phyloP scores from a whole-genome alignment of 2,888 invertebrate genomes.

The Helleia helle region DNA sequence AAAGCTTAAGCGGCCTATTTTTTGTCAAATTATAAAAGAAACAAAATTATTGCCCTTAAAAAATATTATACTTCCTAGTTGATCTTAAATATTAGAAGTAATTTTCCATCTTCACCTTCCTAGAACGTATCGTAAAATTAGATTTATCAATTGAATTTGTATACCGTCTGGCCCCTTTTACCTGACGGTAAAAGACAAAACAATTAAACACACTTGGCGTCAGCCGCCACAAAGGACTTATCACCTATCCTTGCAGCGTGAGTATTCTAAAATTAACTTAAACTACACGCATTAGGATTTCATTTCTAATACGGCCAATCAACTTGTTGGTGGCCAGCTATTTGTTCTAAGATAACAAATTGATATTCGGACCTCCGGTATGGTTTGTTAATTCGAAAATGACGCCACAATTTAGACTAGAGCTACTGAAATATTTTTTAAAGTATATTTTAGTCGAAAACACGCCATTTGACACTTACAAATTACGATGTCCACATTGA shows the following conservation, averaged over 20 bases:
- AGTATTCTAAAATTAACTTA: conserved; percentile 24
- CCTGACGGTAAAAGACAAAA: conserved; percentile 45
- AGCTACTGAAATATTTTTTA: too few species aligned
- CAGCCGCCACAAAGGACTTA: conserved; percentile 62
- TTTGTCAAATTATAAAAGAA: too few species aligned
- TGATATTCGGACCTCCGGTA: conserved; percentile 31
- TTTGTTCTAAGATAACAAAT: conserved; percentile 66
- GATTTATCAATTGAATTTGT: not conserved
- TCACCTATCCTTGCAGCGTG: conserved; percentile 44
- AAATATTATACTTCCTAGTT: too few species aligned
- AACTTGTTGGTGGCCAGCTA: conserved; percentile 54
- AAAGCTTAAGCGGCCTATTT: too few species aligned
- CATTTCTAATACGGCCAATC: conserved; percentile 22
- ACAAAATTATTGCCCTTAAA: too few species aligned
- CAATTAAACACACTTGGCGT: conserved; percentile 68
- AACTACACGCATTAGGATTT: conserved; percentile 25
- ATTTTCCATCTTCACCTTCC: not conserved
- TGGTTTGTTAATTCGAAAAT: too few species aligned
- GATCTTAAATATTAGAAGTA: too few species aligned
- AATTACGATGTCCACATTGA: too few species aligned
- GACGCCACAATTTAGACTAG: too few species aligned
- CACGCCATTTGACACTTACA: too few species aligned
- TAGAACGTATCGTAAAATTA: too few species aligned
- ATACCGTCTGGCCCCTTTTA: conserved; percentile 27
- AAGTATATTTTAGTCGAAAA: too few species aligned